Conservation (phyloP, 2,797 vertebrate species). For the Micropoecilia bifurca region DNA sequence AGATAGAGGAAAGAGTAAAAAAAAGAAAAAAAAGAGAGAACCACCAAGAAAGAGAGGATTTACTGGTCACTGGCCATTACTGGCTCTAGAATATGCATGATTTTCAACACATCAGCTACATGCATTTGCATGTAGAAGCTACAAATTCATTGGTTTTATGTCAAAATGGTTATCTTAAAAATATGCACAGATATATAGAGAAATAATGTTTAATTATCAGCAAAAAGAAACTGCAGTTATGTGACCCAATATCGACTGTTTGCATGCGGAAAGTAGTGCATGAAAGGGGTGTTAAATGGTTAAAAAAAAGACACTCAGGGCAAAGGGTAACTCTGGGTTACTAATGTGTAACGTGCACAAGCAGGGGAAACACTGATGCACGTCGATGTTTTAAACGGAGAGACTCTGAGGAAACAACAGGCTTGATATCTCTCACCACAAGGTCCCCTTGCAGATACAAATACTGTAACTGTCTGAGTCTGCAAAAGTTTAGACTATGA, state of each 20-base stretch:
- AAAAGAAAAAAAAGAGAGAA: slow-evolving; percentile 6
- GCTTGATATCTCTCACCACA: slow-evolving; percentile 69
- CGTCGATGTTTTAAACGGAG: slow-evolving; percentile 64
- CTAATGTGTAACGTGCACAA: slow-evolving; percentile 50
- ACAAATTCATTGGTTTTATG: neutral
- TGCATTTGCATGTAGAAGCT: neutral
- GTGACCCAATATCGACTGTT: slow-evolving; percentile 10
- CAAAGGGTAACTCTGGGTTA: slow-evolving; percentile 64
- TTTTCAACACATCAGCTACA: slow-evolving; percentile 4
- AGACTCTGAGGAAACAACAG: slow-evolving; percentile 69
- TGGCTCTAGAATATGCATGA: neutral
- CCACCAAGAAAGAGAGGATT: neutral
- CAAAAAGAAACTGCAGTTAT: neutral
- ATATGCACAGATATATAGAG: neutral
- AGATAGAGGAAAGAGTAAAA: slow-evolving; percentile 23
- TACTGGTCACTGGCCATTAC: slow-evolving; percentile 18
- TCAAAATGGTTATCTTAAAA: neutral
- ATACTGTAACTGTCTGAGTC: slow-evolving; percentile 63
- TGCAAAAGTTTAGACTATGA: slow-evolving; percentile 61
- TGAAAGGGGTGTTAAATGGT: slow-evolving; percentile 8
- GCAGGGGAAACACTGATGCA: slow-evolving; percentile 69
- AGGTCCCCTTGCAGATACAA: slow-evolving; percentile 69
- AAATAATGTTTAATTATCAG: neutral
- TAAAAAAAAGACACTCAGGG: slow-evolving; percentile 15
- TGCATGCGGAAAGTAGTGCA: slow-evolving; percentile 25